Evolutionary conservation across 2,113 vertebrate genomes (phyloP).

Genomic region (Perca fluviatilis): DNA sequence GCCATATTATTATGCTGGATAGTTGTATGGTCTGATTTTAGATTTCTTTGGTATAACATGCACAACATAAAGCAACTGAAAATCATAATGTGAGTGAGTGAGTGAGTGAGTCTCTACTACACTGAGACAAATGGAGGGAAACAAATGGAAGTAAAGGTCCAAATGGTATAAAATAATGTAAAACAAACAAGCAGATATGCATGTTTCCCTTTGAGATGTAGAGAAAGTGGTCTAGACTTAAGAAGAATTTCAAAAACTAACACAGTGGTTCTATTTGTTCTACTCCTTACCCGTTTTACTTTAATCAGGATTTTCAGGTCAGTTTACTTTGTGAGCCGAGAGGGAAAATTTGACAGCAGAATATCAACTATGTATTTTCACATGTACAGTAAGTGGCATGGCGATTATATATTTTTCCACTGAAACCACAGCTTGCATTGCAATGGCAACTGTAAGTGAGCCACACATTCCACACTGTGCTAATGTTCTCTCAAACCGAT

Average conservation of each 20-base stretch:
- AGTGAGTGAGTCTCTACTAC: background rate
- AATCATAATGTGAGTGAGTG: too few species aligned
- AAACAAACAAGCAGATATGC: background rate
- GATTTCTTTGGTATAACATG: too few species aligned
- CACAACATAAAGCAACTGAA: too few species aligned
- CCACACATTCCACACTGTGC: slow-evolving; percentile 41
- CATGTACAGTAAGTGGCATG: slow-evolving; percentile 16
- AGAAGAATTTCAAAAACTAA: background rate
- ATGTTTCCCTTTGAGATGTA: background rate
- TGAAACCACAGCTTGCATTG: slow-evolving; percentile 33
- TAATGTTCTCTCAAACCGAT: slow-evolving; percentile 42
- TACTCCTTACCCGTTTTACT: background rate
- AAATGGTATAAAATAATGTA: background rate
- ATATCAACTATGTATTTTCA: slow-evolving; percentile 40
- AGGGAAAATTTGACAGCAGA: slow-evolving; percentile 45
- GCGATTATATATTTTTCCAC: slow-evolving; percentile 51
- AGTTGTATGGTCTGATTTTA: too few species aligned
- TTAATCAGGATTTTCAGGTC: slow-evolving; percentile 20
- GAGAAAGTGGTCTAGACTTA: background rate
- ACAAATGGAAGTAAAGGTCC: background rate
- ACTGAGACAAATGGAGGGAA: slow-evolving; percentile 4
- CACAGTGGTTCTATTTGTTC: background rate
- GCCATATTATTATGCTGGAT: too few species aligned
- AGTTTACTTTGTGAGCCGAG: slow-evolving; percentile 41
- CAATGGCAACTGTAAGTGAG: slow-evolving; percentile 20